These are phyloP conservation scores for Rhizomys pruinosus DNA, from an alignment of 2,113 vertebrate species.

Conservation along the genomic window DNA sequence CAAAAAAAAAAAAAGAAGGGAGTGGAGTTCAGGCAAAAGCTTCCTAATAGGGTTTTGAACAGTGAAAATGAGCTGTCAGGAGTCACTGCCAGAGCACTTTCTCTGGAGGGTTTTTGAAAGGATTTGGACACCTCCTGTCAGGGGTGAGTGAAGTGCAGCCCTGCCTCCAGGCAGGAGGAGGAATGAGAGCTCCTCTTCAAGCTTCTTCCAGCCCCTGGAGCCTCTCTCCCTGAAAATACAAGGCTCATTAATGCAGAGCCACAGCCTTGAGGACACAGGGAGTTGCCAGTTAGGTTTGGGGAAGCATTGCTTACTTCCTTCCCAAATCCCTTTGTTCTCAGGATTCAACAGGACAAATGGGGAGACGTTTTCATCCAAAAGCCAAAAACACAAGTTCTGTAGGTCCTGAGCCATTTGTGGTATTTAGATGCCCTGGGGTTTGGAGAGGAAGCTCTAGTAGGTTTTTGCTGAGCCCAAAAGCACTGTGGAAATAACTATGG, in stretches of 20 bases:
- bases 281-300: background rate
- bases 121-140: slow-evolving; percentile 64
- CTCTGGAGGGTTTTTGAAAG: slow-evolving; percentile 66
- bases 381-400: slow-evolving; percentile 1
- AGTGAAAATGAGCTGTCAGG: slow-evolving; percentile 74
- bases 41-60: slow-evolving; percentile 69
- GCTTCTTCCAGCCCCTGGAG: slow-evolving; percentile 40
- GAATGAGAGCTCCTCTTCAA: slow-evolving; percentile 57
- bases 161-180: slow-evolving; percentile 36
- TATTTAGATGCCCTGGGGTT: background rate
- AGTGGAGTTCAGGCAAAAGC: slow-evolving; percentile 43
- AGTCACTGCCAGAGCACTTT: slow-evolving; percentile 52
- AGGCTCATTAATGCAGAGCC: slow-evolving; percentile 36
- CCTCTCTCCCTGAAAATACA: slow-evolving; percentile 5
- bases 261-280: background rate
- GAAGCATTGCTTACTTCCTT: slow-evolving; percentile 5
- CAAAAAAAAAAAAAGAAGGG: too few relatives aligned
- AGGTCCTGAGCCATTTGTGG: background rate
- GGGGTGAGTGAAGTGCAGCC: slow-evolving; percentile 48
- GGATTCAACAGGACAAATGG: background rate
- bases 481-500: slow-evolving; percentile 66
- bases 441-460: background rate
- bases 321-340: slow-evolving; percentile 54
- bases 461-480: slow-evolving; percentile 68
- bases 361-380: slow-evolving; percentile 26